Base-by-base conservation (phyloP, 2,113 vertebrate species). In the Tricholaema leucomelas region DNA sequence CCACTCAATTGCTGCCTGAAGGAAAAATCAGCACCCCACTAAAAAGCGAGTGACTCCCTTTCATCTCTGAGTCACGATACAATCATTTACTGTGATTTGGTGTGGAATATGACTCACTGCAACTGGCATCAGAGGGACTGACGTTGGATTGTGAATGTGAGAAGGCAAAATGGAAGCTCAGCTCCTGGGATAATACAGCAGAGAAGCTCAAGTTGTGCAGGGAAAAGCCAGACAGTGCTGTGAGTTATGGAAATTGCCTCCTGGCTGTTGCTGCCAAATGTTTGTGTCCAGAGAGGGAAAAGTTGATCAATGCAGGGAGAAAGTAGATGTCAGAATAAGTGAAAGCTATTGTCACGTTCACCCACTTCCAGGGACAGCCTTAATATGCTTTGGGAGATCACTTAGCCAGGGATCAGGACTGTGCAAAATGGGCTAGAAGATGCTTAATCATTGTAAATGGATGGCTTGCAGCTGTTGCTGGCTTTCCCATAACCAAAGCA, bases 21-120 rank as follows among this genome's bases (percentile, higher is more conserved):
- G n/a, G n/a, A 95, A 84, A 95, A 85, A 88, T 89, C 64, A 91
- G 67, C 79, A 85, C 28, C 75, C 74, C 84, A 72, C 66, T 59
- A 33, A 93, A 81, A 81, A 28, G 40, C 54, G 90, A 88, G 86
- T 76, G 15, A 89, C 19, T 89, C 56, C 59, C 33, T 85, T 87
- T 94, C 79, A 85, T 76, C 64, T 96, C 75, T 91, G 87, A 96
- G 81, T 93, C 89, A 95, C 20, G 33, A 91, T 88, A 89, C 50
- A 82, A 73, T 85, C 70, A 85, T 87, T 89, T 79, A 50, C 63
- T 85, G 28, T 40, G 55, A 85, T 92, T 91, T 89, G 31, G 52
- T 80, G 46, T 15, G 31, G 55, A 92, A 76, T 52, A 46, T 96
- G 94, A 94, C 46, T 96, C 95, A 95, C 31, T 70, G 52, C 64